Base-by-base conservation (phyloP, 2,888 invertebrate species). In the Lasioglossum leucozonium region DNA sequence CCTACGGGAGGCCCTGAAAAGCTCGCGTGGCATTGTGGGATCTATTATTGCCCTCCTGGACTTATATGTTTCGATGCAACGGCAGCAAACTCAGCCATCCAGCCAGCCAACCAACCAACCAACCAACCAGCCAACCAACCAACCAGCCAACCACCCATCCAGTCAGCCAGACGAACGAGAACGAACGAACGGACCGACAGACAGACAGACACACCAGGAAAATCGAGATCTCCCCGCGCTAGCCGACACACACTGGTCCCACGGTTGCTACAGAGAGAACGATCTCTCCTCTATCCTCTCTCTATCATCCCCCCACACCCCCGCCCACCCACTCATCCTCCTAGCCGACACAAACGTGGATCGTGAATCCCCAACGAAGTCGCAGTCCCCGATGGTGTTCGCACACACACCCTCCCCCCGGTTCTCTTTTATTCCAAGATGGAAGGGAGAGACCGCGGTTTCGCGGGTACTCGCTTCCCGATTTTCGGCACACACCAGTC, bases 21-120 rank as follows among this genome's bases (percentile, higher is more conserved):
- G 93, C 91, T 91, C 92, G 91, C 92, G 91, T 93, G 91, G 91
- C 93, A 94, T 94, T 94, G 94, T 94, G 91, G 92, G 92, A 91
- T 92, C 94, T 93, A 93, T 94, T 94, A 94, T 94, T 94, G 93
- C 94, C 93, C 91, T 92, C 92, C 92, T 91, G 91, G 93, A 93
- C 93, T 93, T 93, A 92, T 91, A 91, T 92, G 92, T 93, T 92
- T 92, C 91, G 93, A 93, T 92, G 92, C 92, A 85, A 62, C 79
- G 82, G 82, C 83, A 81, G 85, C 86, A 85, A 86, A 87, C 86
- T 86, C 87, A 81, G 85, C 84, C 85, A 82, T 72, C 79, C 81
- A 84, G 77, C 69, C 86, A 86, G 42, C 85, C 85, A 88, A 10
- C 65, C 87, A 81, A 82, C 85, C 85, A 82, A 73, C 79, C 81